Conservation (phyloP, 2,113 vertebrate genomes). For the Lethenteron camtschaticum region DNA sequence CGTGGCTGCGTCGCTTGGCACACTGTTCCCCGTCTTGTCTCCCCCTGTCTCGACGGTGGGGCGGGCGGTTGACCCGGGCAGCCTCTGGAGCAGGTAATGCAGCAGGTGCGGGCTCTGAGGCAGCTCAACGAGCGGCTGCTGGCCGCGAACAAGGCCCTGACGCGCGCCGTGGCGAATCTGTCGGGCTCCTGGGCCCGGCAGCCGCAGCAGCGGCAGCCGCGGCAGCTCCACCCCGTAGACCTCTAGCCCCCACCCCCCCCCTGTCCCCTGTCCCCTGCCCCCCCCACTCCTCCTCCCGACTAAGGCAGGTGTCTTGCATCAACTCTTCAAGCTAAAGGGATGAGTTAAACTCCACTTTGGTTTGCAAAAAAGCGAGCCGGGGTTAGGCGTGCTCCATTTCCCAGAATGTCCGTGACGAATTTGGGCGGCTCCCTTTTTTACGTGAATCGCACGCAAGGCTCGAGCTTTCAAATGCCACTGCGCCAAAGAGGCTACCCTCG, state of each 20-base stretch:
- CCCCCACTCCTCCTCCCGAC: constrained; percentile 39
- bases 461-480: no score
- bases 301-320: constrained; percentile 51
- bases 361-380: constrained; percentile 10
- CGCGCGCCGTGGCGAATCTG: constrained; percentile 72
- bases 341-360: constrained; percentile 24
- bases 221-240: constrained; percentile 47
- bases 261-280: constrained; percentile 32
- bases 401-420: no score
- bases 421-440: no score
- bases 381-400: no score
- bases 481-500: no score
- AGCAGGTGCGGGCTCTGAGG: constrained; percentile 79
- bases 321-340: constrained; percentile 16
- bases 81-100: constrained; percentile 72
- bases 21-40: constrained; percentile 6
- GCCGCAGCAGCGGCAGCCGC: not conserved
- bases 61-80: constrained; percentile 21
- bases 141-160: constrained; percentile 91
- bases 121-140: constrained; percentile 81
- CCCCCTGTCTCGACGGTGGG: no score
- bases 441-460: no score
- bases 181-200: constrained; percentile 41
- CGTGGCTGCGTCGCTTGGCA: constrained; percentile 17
- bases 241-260: constrained; percentile 44